Conservation (phyloP, 2,888 invertebrate genomes). For the Lasius fuliginosus region DNA sequence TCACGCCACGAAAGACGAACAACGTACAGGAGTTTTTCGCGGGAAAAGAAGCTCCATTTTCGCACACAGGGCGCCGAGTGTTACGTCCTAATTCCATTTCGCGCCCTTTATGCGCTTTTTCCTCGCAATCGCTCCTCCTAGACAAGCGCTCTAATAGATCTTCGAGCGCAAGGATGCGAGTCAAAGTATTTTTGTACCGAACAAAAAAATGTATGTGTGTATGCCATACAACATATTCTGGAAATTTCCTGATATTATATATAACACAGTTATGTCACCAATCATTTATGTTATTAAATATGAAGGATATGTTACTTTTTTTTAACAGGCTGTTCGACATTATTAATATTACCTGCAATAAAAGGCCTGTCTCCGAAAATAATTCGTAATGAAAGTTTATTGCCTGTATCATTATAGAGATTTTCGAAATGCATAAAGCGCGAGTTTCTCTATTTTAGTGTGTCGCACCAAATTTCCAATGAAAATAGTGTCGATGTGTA, state of each 20-base stretch:
- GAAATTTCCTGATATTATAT: background rate
- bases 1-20: background rate
- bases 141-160: conserved; percentile 64
- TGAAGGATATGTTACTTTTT: background rate
- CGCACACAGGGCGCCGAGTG: conserved; percentile 30
- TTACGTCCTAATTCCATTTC: conserved; percentile 47
- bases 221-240: background rate
- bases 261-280: background rate
- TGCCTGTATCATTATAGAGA: background rate
- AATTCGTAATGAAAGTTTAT: background rate
- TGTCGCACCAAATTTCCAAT: background rate
- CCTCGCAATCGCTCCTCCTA: background rate
- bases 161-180: conserved; percentile 67
- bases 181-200: background rate
- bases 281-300: background rate
- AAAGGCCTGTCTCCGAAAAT: background rate
- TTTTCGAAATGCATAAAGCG: background rate
- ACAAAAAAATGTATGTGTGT: background rate
- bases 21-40: background rate
- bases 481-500: background rate
- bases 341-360: background rate
- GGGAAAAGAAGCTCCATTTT: conserved; percentile 28
- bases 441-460: background rate
- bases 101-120: conserved; percentile 22
- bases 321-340: no score